Base-by-base conservation (phyloP, 2,888 invertebrate species). In the Scaptomyza caliginosa region DNA sequence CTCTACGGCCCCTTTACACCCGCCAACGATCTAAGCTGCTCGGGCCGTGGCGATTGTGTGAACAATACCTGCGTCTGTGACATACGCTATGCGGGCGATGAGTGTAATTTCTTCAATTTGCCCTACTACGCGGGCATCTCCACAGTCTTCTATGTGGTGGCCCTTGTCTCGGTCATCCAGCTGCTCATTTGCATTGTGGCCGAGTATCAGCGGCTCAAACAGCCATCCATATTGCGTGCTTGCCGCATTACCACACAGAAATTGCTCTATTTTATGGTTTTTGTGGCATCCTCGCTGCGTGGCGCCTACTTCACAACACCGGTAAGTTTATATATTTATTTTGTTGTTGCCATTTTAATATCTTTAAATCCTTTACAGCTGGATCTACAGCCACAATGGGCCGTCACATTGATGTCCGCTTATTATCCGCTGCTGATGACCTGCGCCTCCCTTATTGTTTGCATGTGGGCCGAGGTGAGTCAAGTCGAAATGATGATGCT, bases 401-500 rank as follows among this genome's bases (percentile, higher is more conserved):
- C 97, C 8, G 94, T 95, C 64, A 96, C 96, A 89, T 93, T 98
- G 40, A 93, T 97, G 83, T 96, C 96, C 21, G 97, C 97, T 0
- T 98, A 97, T 92, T 98, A 97, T 92, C 97, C 97, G 1, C 93
- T 98, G 40, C 93, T 97, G 59, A 94, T 97, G 93, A 96, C 97
- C 8, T 96, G 97, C 50, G 96, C 97, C 0, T 97, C 97, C 0
- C 93, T 97, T 64, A 95, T 98, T 76, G 97, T 97, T 73, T 98
- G 98, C 92, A 96, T 97, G 90, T 97, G 97, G 97, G 97, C 97
- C 36, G 97, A 98, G 94, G 96, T 96, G 91, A 93, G 94, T 93
- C 7, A 28, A 19, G 2, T 30, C 7, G 16, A n/a, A 11, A 6
- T 10, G 30, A 32, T 8, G 11, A 8, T 10, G 19, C 36, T 30